Base-by-base conservation (phyloP, 2,797 vertebrate species). In the Ispidina picta region DNA sequence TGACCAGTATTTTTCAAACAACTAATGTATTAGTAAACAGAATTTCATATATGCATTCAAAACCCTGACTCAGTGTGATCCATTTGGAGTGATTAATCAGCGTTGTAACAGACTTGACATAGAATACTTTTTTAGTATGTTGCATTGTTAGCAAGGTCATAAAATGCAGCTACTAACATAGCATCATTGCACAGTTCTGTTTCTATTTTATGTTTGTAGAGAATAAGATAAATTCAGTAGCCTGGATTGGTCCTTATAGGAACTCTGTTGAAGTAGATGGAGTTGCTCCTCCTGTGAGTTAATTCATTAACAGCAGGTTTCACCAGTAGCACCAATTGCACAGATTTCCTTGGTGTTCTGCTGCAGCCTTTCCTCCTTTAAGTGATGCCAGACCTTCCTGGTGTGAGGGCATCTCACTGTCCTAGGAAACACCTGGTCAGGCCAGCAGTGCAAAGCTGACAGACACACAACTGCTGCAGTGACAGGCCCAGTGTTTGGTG, bases 401-500 rank as follows among this genome's bases (percentile, higher is more conserved):
- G 28, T 19, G 44, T 1, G 29, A 51, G 54, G 54, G 59, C 13
- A 44, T 46, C 31, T 55, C 41, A 2, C 15, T 60, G 4, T 3
- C 20, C 16, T 15, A 54, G 22, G 46, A 31, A 46, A 33, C 31
- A 28, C 22, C 0, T 0, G n/a, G 16, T 6, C 2, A 2, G 56
- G n/a, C 68, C 49, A 0, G 75, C 21, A 2, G 15, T 26, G 44
- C 72, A 54, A 25, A 54, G 60, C 76, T 73, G 83, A 8, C 26
- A 41, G 26, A 18, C 48, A 3, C 51, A 18, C 8, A 20, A 3
- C 5, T 18, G 52, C 26, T 60, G 69, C 17, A 4, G 49, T 72
- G 41, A 13, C 49, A 35, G 62, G 3, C 28, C 59, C 29, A 1
- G 2, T 0, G 2, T 23, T 28, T 12, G 26, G 6, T 0, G 1